A percentile compares a stretch with the other conserved stretches of the same genome.
These are phyloP conservation scores for Aporophyla nigra DNA, from an alignment of 2,888 invertebrate species.

Conservation along the genomic window DNA sequence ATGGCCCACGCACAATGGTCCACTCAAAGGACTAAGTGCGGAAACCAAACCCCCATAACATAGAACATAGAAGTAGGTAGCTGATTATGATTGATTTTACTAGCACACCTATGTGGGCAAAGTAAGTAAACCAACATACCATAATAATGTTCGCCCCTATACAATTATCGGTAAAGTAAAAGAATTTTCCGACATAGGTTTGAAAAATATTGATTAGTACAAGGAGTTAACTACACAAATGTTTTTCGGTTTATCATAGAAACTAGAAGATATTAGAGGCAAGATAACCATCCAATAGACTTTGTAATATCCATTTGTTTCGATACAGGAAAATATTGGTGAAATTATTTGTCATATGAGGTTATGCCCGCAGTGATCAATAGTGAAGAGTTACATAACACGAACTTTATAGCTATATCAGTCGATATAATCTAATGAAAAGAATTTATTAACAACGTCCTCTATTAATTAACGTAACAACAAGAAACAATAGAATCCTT, in stretches of 20 bases:
- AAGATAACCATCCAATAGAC: not conserved
- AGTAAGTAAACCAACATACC: no score
- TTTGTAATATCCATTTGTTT: not conserved
- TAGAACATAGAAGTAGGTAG: conserved; percentile 20
- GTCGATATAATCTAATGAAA: conserved; percentile 2
- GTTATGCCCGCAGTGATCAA: conserved; percentile 75
- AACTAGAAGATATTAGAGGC: not conserved
- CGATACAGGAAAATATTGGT: conserved; percentile 3
- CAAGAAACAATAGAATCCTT: conserved; percentile 29
- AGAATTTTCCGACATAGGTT: no score
- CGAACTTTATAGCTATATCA: conserved; percentile 39
- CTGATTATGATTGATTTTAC: not conserved
- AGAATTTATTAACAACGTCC: not conserved
- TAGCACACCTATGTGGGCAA: not conserved
- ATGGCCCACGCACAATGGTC: no score
- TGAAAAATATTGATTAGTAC: conserved; percentile 1
- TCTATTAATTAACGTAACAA: not conserved
- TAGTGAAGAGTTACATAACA: conserved; percentile 81
- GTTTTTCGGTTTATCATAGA: not conserved
- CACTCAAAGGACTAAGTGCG: no score
- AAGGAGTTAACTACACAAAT: not conserved
- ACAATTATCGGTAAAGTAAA: not conserved
- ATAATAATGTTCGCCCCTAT: not conserved
- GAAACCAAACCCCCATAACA: no score
- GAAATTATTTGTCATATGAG: conserved; percentile 49